Evolutionary conservation across 1,140 invertebrate genomes (phyloP).

Genomic region (Meloidogyne chitwoodi): DNA sequence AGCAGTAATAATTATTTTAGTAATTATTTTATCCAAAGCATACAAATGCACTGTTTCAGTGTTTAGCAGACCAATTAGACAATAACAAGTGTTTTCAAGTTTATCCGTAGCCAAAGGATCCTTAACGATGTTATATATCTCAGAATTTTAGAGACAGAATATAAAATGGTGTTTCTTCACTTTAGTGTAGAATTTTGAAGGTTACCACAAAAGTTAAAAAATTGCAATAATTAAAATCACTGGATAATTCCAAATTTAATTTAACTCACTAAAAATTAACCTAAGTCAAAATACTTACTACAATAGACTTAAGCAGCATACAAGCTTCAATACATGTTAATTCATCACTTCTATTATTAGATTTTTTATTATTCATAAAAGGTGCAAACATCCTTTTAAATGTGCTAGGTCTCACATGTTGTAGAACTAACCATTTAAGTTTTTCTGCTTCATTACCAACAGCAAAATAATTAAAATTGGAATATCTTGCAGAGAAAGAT

Average conservation of each 20-base stretch:
- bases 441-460: conserved; percentile 33
- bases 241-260: neutral
- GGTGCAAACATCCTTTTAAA: conserved; percentile 23
- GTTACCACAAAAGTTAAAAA: no score
- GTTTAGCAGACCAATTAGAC: conserved; percentile 23
- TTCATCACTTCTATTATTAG: conserved; percentile 20
- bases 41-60: conserved; percentile 28
- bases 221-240: no score
- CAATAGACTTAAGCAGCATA: conserved; percentile 11
- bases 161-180: no score
- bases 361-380: neutral
- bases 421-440: conserved; percentile 29
- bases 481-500: neutral
- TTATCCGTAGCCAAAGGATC: conserved; percentile 17
- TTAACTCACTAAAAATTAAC: no score
- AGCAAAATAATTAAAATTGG: conserved; percentile 29
- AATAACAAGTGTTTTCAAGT: conserved; percentile 20
- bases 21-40: conserved; percentile 34
- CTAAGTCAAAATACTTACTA: neutral
- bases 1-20: conserved; percentile 36
- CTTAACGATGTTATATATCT: no score
- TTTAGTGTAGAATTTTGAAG: no score
- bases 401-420: conserved; percentile 19
- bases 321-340: conserved; percentile 26
- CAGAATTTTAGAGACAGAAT: no score